Percentiles rank a stretch among this genome's conserved stretches.
These are phyloP conservation scores for Protonemura montana DNA, from an alignment of 2,888 invertebrate genomes.

Conservation along the genomic window DNA sequence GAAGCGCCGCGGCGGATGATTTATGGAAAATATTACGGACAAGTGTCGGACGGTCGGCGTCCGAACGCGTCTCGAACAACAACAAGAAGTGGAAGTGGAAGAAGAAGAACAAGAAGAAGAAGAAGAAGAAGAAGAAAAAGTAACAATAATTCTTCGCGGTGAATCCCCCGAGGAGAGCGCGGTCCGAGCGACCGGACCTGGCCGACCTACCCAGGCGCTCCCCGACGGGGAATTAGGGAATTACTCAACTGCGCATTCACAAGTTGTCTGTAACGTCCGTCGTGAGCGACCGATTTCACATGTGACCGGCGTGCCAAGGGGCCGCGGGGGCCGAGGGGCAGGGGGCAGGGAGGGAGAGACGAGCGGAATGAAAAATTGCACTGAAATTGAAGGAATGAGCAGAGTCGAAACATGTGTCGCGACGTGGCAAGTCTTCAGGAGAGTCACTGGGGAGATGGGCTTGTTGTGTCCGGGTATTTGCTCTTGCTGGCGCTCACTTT, in stretches of 20 bases:
- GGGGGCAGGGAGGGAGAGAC: constrained; percentile 39
- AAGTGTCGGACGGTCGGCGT: constrained; percentile 46
- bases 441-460: constrained; percentile 47
- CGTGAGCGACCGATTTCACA: constrained; percentile 51
- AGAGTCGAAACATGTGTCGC: constrained; percentile 3
- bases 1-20: constrained; percentile 55
- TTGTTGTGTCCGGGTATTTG: constrained; percentile 40
- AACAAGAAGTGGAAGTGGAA: constrained; percentile 53
- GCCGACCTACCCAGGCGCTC: constrained; percentile 48
- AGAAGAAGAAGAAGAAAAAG: constrained; percentile 55
- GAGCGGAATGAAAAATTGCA: constrained; percentile 56
- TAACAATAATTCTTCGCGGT: constrained; percentile 57
- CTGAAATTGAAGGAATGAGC: constrained; percentile 54
- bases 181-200: constrained; percentile 50
- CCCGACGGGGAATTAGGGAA: constrained; percentile 53
- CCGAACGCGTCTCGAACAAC: background rate
- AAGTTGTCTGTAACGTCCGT: constrained; percentile 56
- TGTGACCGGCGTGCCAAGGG: constrained; percentile 44
- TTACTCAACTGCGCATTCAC: constrained; percentile 56
- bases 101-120: constrained; percentile 54
- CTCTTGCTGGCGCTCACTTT: background rate
- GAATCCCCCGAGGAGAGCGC: constrained; percentile 53
- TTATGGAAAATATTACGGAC: constrained; percentile 62
- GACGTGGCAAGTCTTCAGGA: constrained; percentile 34
- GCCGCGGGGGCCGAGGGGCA: constrained; percentile 24